Base-by-base conservation (phyloP, 2,113 vertebrate species). In the Gobiocypris rarus region DNA sequence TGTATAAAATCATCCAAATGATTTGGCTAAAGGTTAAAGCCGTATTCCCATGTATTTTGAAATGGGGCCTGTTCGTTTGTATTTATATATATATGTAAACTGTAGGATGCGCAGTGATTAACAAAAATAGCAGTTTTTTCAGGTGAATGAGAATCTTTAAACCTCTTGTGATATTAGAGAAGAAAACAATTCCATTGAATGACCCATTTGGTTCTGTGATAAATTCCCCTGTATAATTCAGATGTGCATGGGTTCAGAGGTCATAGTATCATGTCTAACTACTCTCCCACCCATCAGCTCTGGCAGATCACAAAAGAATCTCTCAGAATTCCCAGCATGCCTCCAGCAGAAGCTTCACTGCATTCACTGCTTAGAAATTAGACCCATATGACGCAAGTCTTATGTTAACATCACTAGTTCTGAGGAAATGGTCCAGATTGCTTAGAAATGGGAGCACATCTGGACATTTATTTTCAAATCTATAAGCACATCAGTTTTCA, bases 321-420 rank as follows among this genome's bases (percentile, higher is more conserved):
- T 54, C n/a, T 59, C n/a, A 38, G 70, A 81, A 82, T 75, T 87
- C 48, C 56, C 34, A 9, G 14, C 69, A 41, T 76, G 38, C 79
- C 34, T 50, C 34, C 45, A 82, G 9, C 17, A 41, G 41, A 52
- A 71, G 19, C 26, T 17, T 41, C 15, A 31, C 41, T 61, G 9
- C 52, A 54, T 19, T 19, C 4, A 24, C 54, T 77, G 15, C 31
- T 59, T 28, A 31, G 52, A 50, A 77, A 82, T 84, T 7, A 63
- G 31, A 78, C 50, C 14, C 86, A 82, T 15, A 52, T 54, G 77
- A 10, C 38, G 22, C 67, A 48, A 48, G n/a, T 63, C 17, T 41
- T 50, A 4, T 17, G n/a, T 69, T 41, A 52, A 4, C 75, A 56
- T 76, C 34, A 52, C 61, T 61, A 65, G 34, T 75, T 56, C 59